Conservation (phyloP, 2,113 vertebrate genomes). For the Haliaeetus leucogaster region DNA sequence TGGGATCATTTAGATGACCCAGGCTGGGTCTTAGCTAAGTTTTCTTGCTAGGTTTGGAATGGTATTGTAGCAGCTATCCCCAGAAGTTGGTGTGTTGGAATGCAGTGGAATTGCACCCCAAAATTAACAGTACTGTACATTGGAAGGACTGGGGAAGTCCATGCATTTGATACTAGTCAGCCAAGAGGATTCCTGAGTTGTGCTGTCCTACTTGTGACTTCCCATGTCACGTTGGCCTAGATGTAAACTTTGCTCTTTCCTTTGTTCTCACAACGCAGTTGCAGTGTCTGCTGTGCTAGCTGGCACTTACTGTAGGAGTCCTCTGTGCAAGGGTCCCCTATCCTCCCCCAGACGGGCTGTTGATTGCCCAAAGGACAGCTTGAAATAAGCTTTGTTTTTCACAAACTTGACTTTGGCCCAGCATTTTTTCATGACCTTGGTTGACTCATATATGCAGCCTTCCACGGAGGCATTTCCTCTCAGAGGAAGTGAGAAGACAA, state of each 20-base stretch:
- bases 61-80: background rate
- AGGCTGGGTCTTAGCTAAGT: background rate
- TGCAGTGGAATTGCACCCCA: background rate
- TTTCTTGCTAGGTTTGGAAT: background rate
- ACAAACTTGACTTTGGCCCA: background rate
- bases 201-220: background rate
- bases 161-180: background rate
- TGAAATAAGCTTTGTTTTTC: background rate
- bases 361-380: background rate
- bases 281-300: background rate
- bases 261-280: background rate
- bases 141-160: background rate
- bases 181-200: background rate
- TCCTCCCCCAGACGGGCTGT: background rate
- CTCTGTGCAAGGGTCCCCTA: background rate
- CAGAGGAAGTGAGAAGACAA: constrained; percentile 30
- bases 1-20: background rate
- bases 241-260: background rate
- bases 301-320: background rate
- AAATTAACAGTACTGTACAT: background rate
- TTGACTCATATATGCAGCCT: background rate
- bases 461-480: constrained; percentile 25
- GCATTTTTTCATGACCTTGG: background rate
- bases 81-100: background rate
- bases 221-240: fast-evolving